These are phyloP conservation scores for Pristionchus japonicus DNA, from an alignment of 2,888 invertebrate species.

Conservation along the genomic window DNA sequence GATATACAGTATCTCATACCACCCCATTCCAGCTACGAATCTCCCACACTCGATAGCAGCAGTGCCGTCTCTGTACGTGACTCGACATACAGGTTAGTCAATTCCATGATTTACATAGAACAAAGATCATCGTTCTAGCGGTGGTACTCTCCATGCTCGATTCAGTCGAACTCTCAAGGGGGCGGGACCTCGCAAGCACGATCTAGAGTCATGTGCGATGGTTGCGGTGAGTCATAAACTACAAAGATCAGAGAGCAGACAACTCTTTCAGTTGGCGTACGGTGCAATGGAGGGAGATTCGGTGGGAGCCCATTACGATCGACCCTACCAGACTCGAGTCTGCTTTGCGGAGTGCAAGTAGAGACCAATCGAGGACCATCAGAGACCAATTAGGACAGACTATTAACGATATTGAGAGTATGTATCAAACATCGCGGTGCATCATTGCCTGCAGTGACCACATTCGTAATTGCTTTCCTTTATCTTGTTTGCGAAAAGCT, in stretches of 20 bases:
- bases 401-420: constrained; percentile 29
- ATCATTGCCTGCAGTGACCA: background rate
- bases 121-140: no score
- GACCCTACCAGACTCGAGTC: constrained; percentile 32
- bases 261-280: background rate
- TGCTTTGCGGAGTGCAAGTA: constrained; percentile 37
- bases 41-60: constrained; percentile 24
- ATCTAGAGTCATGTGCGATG: constrained; percentile 26
- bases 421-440: background rate
- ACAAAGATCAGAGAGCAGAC: background rate
- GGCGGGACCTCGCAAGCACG: constrained; percentile 34
- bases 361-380: background rate
- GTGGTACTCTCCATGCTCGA: constrained; percentile 30
- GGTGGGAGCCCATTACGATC: constrained; percentile 28
- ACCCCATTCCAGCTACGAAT: constrained; percentile 28
- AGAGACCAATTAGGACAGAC: background rate
- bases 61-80: background rate
- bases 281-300: constrained; percentile 10
- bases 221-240: constrained; percentile 20
- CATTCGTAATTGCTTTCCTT: background rate
- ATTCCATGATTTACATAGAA: no score
- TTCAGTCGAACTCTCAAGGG: constrained; percentile 1
- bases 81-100: background rate
- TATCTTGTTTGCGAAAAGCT: constrained; percentile 12
- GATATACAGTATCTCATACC: no score